phyloP scores from a whole-genome alignment of 2,113 vertebrate species.

The Otocyon megalotis region DNA sequence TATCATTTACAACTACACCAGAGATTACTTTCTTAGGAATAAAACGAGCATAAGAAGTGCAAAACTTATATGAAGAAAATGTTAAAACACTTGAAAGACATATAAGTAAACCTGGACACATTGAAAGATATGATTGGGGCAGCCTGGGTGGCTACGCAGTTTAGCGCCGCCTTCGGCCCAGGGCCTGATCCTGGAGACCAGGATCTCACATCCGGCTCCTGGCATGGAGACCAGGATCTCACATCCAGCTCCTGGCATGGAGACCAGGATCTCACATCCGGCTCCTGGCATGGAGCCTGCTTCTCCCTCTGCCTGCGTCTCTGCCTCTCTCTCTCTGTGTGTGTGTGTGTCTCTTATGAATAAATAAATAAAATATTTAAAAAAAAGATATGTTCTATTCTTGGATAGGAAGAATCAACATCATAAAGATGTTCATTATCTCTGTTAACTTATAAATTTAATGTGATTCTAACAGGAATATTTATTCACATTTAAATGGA shows the following conservation, averaged over 20 bases:
- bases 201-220: too few species aligned
- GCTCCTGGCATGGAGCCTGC: too few species aligned
- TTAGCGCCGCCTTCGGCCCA: too few species aligned
- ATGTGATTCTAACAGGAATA: neutral
- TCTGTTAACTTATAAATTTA: neutral
- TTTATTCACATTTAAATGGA: neutral
- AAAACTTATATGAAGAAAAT: neutral
- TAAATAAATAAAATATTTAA: too few species aligned
- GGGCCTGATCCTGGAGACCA: too few species aligned
- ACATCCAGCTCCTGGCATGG: too few species aligned
- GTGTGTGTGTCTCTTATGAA: too few species aligned
- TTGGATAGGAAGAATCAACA: neutral
- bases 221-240: too few species aligned
- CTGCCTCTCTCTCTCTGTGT: too few species aligned
- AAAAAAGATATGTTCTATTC: neutral
- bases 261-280: too few species aligned
- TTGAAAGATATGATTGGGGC: neutral
- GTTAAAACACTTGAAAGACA: neutral
- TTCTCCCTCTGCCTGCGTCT: too few species aligned
- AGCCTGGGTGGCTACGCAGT: too few species aligned
- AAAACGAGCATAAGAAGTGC: neutral
- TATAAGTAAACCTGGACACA: neutral
- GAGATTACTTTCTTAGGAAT: neutral
- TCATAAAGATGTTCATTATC: neutral
- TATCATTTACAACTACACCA: neutral